Conservation (phyloP, 2,888 invertebrate genomes). For the Panopea generosa region DNA sequence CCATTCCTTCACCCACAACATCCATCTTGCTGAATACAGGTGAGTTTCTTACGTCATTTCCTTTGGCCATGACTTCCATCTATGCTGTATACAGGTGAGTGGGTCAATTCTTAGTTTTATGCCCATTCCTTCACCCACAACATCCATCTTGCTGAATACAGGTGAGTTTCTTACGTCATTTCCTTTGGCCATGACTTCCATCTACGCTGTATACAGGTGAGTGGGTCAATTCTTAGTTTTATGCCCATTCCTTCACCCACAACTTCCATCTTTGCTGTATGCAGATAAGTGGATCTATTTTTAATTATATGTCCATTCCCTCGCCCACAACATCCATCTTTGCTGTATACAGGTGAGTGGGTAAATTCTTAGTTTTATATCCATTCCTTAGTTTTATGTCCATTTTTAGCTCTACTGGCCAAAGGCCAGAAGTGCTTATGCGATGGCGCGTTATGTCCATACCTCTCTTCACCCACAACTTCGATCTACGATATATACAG, state of each 20-base stretch:
- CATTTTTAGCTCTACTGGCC: too few relatives aligned
- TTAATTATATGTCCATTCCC: conserved; percentile 92
- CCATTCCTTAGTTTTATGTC: too few relatives aligned
- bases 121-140: too few relatives aligned
- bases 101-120: too few relatives aligned
- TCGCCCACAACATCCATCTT: conserved; percentile 92
- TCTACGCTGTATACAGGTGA: conserved; percentile 88
- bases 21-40: conserved; percentile 78
- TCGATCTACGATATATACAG: not conserved
- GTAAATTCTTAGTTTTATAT: too few relatives aligned
- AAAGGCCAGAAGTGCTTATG: too few relatives aligned
- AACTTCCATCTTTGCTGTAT: conserved; percentile 65
- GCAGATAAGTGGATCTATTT: conserved; percentile 88
- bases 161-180: conserved; percentile 90
- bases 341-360: conserved; percentile 87
- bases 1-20: too few relatives aligned
- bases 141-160: conserved; percentile 73
- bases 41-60: conserved; percentile 92
- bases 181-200: conserved; percentile 93
- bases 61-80: conserved; percentile 92
- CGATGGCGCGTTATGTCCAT: too few relatives aligned
- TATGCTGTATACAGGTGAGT: conserved; percentile 88
- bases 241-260: too few relatives aligned
- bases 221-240: too few relatives aligned
- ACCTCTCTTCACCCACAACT: not conserved